Base-by-base conservation (phyloP, 2,113 vertebrate species). In the Tachysurus fulvidraco region DNA sequence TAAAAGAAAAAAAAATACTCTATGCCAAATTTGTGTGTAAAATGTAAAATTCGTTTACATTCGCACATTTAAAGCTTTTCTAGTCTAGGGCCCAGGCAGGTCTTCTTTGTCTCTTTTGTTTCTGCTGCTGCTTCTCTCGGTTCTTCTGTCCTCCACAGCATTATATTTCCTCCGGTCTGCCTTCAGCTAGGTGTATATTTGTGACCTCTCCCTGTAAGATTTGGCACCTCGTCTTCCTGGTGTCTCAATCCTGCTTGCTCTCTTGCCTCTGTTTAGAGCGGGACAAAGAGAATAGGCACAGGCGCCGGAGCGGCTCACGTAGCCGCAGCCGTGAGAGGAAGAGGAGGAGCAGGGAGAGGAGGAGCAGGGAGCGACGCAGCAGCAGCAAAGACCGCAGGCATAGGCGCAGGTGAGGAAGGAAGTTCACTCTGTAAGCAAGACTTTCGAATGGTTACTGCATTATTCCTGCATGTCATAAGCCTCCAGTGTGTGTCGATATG, bases 231-330 rank as follows among this genome's bases (percentile, higher is more conserved):
- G 25, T 2, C 78, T 67, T 25, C n/a, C 36, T 41, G 10, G 30
- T 64, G 57, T 88, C 36, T 83, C 6, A 79, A 19, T 83, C 71
- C 52, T n/a, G 52, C 76, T 60, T 74, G 41, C 44, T 74, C 25
- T 44, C 25, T 87, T 73, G 52, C 59, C 69, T 87, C 36, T 81
- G 16, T 82, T 76, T 93, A 95, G 97, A 98, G 88, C 93, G 97
- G 11, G 97, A 98, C 93, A 98, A 98, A 90, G 97, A 98, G 93
- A 97, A 98, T 89, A 96, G 96, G 23, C 97, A 98, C 85, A 94
- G 96, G 82, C 96, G 97, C 46, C 96, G 96, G 52, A 97, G 96
- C 83, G 95, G 96, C 16, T 97, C 96, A 84, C 96, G 97, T 67
- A 97, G 96, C 64, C 95, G 96, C 3, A 98, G 97, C 92, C 95